Evolutionary conservation across 2,113 vertebrate species (phyloP), one percentile per base, ranked within the genome.

Genomic region (Marcusenius ussheri): DNA sequence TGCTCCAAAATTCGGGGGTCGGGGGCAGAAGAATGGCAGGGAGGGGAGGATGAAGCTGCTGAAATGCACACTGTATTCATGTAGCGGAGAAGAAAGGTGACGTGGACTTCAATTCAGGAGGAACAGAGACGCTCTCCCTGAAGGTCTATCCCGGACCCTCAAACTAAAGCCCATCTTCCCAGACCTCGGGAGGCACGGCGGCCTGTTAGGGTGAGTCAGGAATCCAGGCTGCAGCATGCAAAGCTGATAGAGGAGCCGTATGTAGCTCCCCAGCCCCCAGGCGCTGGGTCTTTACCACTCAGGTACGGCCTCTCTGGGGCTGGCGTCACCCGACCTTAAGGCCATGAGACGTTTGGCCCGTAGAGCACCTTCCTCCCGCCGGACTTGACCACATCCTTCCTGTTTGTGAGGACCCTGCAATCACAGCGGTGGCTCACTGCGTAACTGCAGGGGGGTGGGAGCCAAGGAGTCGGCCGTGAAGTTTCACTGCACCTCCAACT

Each of bases 1-100:
- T 97, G 93, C 3, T 70, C 89, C 74, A 87, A 0, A 89, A 74
- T 53, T 53, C 39, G 84, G n/a, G 87, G 62, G 27, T n/a, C 88
- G 39, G 90, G n/a, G 49, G 46, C 45, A 47, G 77, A 6, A 83
- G 27, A 42, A 35, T 47, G 66, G n/a, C 11, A 49, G 62, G n/a
- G 42, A 46, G 15, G 6, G 27, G n/a, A 56, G 58, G 27, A 8
- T 6, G 62, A 74, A n/a, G 31, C 10, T 70, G 62, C 62, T 70
- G 88, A 49, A 45, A 35, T 51, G 62, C 9, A 45, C 87, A 58
- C 70, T 19, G 70, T 7, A 2, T 17, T 39, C 3, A 39, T 1
- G 15, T 5, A 50, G 83, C 31, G 1, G 70, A 39, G 70, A 15
- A 15, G 42, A 3, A 58, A 3, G 21, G 19, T 47, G 10, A 85